These are phyloP conservation scores for Noctuana brunneofusca DNA, from an alignment of 2,888 invertebrate genomes.

Conservation along the genomic window DNA sequence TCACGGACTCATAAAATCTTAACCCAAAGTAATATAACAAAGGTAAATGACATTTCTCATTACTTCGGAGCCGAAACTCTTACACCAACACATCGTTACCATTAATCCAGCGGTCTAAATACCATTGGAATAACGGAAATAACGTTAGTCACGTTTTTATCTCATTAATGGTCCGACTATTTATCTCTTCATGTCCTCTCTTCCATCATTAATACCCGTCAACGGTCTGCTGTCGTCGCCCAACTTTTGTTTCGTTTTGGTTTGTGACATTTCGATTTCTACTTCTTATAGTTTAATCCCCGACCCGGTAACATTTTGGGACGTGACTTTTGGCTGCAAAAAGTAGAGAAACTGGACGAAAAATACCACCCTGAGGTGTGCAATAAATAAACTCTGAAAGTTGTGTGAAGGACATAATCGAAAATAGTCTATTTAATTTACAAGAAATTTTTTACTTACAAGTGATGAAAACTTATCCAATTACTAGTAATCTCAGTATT, in stretches of 20 bases:
- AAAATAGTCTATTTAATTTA: not conserved
- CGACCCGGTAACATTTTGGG: slow-evolving; percentile 18
- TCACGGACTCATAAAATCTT: slow-evolving; percentile 3
- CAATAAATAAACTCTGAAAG: slow-evolving; percentile 4
- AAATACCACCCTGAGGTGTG: slow-evolving; percentile 25
- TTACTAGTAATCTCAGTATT: slow-evolving; percentile 17
- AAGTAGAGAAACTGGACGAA: slow-evolving; percentile 30
- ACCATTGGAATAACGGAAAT: slow-evolving; percentile 56
- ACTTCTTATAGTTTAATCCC: slow-evolving; percentile 32
- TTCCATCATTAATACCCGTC: slow-evolving; percentile 72
- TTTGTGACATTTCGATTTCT: slow-evolving; percentile 35
- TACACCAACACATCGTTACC: slow-evolving; percentile 34
- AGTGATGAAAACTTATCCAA: slow-evolving; percentile 10
- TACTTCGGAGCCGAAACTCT: slow-evolving; percentile 26
- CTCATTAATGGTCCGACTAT: slow-evolving; percentile 72
- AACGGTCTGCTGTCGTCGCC: slow-evolving; percentile 40
- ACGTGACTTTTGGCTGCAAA: slow-evolving; percentile 36
- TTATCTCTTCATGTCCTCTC: slow-evolving; percentile 67
- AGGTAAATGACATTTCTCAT: slow-evolving; percentile 28
- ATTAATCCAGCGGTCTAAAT: slow-evolving; percentile 50
- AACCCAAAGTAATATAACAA: slow-evolving; percentile 2
- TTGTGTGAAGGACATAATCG: not conserved
- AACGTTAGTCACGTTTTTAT: slow-evolving; percentile 69
- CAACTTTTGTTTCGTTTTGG: slow-evolving; percentile 35
- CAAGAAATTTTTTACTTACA: not conserved